Evolutionary conservation across 2,797 vertebrate species (phyloP).

Genomic region (Danio jaintianensis): DNA sequence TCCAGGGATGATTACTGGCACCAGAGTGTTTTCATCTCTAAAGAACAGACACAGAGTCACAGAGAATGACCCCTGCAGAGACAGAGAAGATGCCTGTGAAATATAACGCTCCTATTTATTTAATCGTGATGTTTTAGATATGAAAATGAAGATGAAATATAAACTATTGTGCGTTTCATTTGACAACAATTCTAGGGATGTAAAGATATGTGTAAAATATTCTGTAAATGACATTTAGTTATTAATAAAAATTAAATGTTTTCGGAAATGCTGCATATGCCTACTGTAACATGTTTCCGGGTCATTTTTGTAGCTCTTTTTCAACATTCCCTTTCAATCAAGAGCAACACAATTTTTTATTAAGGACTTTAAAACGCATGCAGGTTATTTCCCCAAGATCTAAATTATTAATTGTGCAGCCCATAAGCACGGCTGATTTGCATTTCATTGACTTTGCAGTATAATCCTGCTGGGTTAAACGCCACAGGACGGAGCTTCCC

Average conservation of each 20-base stretch:
- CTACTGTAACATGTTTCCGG: too few relatives aligned
- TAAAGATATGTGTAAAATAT: too few relatives aligned
- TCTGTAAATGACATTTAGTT: too few relatives aligned
- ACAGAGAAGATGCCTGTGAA: slow-evolving; percentile 11
- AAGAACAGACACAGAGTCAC: slow-evolving; percentile 26
- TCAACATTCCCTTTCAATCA: background rate
- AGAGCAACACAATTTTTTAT: background rate
- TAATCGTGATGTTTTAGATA: too few relatives aligned
- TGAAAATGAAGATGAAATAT: too few relatives aligned
- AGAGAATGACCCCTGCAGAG: slow-evolving; percentile 29
- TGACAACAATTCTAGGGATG: too few relatives aligned
- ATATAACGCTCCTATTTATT: too few relatives aligned
- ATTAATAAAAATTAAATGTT: too few relatives aligned
- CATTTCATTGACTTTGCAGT: slow-evolving; percentile 18
- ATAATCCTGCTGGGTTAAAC: slow-evolving; percentile 14
- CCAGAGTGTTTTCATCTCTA: slow-evolving; percentile 43
- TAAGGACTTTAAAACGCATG: background rate
- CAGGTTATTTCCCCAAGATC: slow-evolving; percentile 7
- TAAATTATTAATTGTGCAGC: slow-evolving; percentile 38
- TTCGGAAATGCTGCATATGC: too few relatives aligned
- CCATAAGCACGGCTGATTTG: slow-evolving; percentile 9
- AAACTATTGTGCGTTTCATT: too few relatives aligned
- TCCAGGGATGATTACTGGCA: slow-evolving; percentile 14
- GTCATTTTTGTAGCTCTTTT: background rate
- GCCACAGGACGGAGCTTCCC: slow-evolving; percentile 34